These are phyloP conservation scores for Epinotia ramella DNA, from an alignment of 2,888 invertebrate genomes.

Conservation along the genomic window DNA sequence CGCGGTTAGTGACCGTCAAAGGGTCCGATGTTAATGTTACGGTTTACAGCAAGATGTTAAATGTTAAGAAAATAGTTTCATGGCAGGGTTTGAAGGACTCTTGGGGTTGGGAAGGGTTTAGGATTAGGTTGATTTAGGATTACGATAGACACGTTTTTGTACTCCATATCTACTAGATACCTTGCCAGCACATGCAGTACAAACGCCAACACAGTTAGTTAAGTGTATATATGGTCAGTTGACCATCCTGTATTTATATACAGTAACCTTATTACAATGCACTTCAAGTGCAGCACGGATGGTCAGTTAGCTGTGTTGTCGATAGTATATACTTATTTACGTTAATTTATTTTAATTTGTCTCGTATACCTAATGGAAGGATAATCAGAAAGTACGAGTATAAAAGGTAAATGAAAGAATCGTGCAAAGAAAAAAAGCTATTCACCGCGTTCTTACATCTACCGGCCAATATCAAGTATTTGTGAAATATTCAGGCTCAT, in stretches of 20 bases:
- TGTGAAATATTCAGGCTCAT: background rate
- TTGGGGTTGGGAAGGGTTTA: conserved; percentile 22
- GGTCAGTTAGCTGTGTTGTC: too few species aligned
- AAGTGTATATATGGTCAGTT: too few species aligned
- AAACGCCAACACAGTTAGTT: too few species aligned
- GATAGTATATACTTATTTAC: too few species aligned
- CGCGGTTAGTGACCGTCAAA: conserved; percentile 38
- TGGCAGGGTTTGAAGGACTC: conserved; percentile 17
- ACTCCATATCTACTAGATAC: background rate
- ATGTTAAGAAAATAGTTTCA: conserved; percentile 44
- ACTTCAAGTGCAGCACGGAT: too few species aligned
- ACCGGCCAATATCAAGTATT: background rate
- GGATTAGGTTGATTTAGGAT: conserved; percentile 21
- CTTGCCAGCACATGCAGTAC: too few species aligned
- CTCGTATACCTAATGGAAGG: too few species aligned
- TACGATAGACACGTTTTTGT: conserved; percentile 7
- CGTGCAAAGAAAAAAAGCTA: background rate
- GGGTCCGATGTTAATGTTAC: conserved; percentile 30
- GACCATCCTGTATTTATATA: too few species aligned
- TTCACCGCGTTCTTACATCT: background rate
- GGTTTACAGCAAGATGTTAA: conserved; percentile 31
- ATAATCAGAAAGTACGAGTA: too few species aligned
- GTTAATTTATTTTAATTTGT: too few species aligned
- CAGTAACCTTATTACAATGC: too few species aligned
- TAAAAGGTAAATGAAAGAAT: too few species aligned